Evolutionary conservation across 1,140 invertebrate species (phyloP).

Genomic region (Orchesella cincta): DNA sequence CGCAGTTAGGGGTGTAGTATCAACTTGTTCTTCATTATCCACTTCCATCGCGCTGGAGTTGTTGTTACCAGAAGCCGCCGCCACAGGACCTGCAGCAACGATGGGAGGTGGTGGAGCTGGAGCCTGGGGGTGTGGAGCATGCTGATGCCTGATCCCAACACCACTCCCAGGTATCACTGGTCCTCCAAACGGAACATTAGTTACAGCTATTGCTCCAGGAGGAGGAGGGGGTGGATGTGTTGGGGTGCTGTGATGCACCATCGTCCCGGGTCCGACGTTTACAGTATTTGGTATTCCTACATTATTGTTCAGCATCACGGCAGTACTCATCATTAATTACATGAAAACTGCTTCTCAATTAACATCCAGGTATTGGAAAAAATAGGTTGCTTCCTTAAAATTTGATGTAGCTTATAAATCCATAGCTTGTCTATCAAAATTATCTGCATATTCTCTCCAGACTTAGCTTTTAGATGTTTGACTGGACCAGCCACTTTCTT

Average conservation of each 20-base stretch:
- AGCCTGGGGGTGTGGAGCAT: background rate
- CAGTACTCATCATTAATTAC: conserved; percentile 14
- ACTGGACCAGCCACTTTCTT: too few relatives aligned
- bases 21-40: background rate
- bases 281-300: conserved; percentile 8
- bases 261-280: background rate
- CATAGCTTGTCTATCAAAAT: too few relatives aligned
- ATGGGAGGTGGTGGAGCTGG: background rate
- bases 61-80: background rate
- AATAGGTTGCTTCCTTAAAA: too few relatives aligned
- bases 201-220: background rate
- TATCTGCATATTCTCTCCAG: too few relatives aligned
- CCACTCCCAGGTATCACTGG: background rate
- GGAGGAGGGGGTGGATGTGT: background rate
- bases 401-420: too few relatives aligned
- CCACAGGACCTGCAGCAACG: background rate
- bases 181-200: background rate
- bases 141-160: conserved; percentile 1
- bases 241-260: conserved; percentile 9
- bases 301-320: conserved; percentile 20
- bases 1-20: conserved; percentile 59
- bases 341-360: too few relatives aligned
- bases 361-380: too few relatives aligned
- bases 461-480: too few relatives aligned
- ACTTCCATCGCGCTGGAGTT: background rate